Conservation (phyloP, 2,888 invertebrate species). For the Drosophila meridionalis region DNA sequence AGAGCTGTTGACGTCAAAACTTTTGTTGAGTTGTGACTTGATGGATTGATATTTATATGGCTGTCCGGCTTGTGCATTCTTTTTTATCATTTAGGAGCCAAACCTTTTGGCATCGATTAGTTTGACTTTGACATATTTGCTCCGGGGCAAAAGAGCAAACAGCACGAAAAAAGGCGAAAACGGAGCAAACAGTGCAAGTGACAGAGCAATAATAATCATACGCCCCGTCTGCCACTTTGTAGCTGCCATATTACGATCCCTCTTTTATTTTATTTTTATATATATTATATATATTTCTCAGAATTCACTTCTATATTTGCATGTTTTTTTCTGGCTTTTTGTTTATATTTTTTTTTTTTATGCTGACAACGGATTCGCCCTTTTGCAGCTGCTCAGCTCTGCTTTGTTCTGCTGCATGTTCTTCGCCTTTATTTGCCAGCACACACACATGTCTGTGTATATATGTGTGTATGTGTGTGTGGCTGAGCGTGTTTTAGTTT, state of each 20-base stretch:
- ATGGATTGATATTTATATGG: constrained; percentile 57
- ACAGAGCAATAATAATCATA: constrained; percentile 22
- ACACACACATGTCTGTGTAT: background rate
- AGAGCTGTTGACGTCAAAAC: constrained; percentile 40
- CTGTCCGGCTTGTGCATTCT: constrained; percentile 5
- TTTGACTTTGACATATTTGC: constrained; percentile 54
- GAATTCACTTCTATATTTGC: constrained; percentile 15
- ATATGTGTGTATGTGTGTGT: background rate
- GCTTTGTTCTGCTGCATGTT: background rate
- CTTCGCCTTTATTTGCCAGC: constrained; percentile 12
- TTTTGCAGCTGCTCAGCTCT: constrained; percentile 4
- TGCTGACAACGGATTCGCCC: background rate
- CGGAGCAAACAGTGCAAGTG: constrained; percentile 12
- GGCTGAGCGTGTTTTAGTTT: constrained; percentile 27
- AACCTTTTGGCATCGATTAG: constrained; percentile 58
- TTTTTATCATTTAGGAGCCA: constrained; percentile 25
- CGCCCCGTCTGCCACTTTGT: constrained; percentile 31
- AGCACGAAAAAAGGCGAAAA: constrained; percentile 1
- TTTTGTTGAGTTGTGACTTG: constrained; percentile 39
- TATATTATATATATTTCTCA: constrained; percentile 5
- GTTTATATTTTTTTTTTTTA: background rate
- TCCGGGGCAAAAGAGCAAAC: constrained; percentile 6
- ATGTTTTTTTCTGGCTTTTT: constrained; percentile 2
- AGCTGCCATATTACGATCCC: constrained; percentile 1
- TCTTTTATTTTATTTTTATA: background rate